Conservation (phyloP, 2,797 vertebrate genomes). For the Adelosebastes latens region DNA sequence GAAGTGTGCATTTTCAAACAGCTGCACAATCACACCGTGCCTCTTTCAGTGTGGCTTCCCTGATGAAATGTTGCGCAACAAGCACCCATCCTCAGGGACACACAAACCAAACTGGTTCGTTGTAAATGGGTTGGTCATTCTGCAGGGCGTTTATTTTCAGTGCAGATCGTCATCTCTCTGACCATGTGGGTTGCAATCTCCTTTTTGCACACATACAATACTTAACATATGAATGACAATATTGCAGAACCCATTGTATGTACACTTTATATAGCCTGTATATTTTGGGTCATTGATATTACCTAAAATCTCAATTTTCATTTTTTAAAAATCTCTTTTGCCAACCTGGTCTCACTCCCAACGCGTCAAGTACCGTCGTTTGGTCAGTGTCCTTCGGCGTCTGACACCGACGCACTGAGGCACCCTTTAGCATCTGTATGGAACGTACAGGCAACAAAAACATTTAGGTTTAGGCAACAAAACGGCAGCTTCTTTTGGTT, state of each 20-base stretch:
- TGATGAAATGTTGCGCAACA: constrained; percentile 57
- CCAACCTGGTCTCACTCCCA: accelerated
- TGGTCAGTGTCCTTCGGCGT: no score
- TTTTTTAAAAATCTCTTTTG: accelerated
- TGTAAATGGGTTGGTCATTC: not conserved
- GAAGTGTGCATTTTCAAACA: constrained; percentile 43
- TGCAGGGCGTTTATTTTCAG: constrained; percentile 1
- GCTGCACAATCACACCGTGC: constrained; percentile 5
- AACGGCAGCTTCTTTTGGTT: no score
- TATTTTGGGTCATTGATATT: no score
- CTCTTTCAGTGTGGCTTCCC: not conserved
- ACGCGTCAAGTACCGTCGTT: accelerated
- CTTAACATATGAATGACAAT: not conserved
- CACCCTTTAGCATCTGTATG: accelerated
- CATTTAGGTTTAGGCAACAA: no score
- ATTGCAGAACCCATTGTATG: not conserved
- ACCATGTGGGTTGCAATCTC: not conserved
- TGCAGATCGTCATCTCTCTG: not conserved
- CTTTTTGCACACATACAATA: not conserved
- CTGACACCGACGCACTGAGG: no score
- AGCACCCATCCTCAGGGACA: not conserved
- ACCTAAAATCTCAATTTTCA: not conserved
- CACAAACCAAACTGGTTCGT: not conserved
- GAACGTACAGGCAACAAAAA: no score
- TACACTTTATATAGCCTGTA: not conserved